Percentiles rank a stretch among this genome's conserved stretches.
Evolutionary conservation across 1,140 invertebrate species (phyloP).

Genomic region (Pseudomyrmex sp.): DNA sequence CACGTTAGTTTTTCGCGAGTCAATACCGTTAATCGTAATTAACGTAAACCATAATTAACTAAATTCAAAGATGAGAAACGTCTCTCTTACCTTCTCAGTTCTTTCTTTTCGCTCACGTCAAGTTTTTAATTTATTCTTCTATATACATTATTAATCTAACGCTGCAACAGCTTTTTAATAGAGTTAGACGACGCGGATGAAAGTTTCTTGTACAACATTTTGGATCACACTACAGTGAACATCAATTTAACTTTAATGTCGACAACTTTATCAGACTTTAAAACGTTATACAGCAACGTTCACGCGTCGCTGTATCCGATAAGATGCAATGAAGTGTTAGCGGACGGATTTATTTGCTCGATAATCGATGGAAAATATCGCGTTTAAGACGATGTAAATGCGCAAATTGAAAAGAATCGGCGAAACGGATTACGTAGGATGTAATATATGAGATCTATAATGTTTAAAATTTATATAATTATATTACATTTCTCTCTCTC

Average conservation of each 20-base stretch:
- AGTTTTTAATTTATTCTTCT: not conserved
- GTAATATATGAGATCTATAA: no score
- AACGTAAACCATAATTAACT: not conserved
- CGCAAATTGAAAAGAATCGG: not conserved
- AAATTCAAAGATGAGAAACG: not conserved
- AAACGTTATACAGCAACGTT: not conserved
- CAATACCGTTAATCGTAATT: not conserved
- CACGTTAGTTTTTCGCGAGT: conserved; percentile 1
- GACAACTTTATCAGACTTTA: conserved; percentile 21
- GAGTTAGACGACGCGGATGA: conserved; percentile 14
- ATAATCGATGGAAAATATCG: not conserved
- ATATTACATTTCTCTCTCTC: no score
- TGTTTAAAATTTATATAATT: no score
- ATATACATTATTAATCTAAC: conserved; percentile 2
- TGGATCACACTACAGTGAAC: conserved; percentile 9
- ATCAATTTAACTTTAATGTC: conserved; percentile 22
- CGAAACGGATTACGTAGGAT: not conserved
- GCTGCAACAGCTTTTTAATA: not conserved
- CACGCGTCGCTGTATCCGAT: no score
- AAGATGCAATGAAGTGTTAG: not conserved
- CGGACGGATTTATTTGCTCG: not conserved
- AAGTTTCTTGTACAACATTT: conserved; percentile 22
- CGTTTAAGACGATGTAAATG: not conserved
- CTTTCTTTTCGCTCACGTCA: no score
- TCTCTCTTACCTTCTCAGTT: no score